A percentile compares a stretch with the other conserved stretches of the same genome.
These are phyloP conservation scores for Lampris megalopsis DNA, from an alignment of 2,113 vertebrate species.

Conservation along the genomic window DNA sequence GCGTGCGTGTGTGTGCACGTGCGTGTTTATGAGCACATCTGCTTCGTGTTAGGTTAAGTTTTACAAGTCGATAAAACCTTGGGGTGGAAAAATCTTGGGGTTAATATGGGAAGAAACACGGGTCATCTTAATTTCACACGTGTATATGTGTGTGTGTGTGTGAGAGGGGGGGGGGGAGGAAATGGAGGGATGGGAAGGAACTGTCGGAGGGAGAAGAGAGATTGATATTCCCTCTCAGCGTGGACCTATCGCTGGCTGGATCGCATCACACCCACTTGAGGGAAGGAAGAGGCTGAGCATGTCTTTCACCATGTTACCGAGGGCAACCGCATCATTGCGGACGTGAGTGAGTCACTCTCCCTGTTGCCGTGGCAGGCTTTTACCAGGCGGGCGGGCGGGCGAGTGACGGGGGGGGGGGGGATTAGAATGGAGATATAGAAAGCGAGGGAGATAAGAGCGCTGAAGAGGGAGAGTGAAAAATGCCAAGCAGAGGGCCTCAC, in stretches of 20 bases:
- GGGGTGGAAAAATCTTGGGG: too few relatives aligned
- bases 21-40: background rate
- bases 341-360: conserved; percentile 32
- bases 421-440: background rate
- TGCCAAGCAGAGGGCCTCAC: too few relatives aligned
- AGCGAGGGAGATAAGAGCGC: background rate
- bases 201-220: too few relatives aligned
- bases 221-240: too few relatives aligned
- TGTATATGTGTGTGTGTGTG: too few relatives aligned
- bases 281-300: background rate
- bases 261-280: background rate
- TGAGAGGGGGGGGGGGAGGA: too few relatives aligned
- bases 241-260: too few relatives aligned
- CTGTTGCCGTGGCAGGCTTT: conserved; percentile 9
- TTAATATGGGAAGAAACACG: too few relatives aligned
- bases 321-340: conserved; percentile 13
- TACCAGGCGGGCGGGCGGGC: background rate
- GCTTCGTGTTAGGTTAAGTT: background rate
- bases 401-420: background rate
- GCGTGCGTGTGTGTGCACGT: background rate
- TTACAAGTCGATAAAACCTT: background rate
- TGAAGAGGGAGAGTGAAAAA: too few relatives aligned
- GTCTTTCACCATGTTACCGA: conserved; percentile 7
- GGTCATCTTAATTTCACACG: too few relatives aligned
- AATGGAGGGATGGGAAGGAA: too few relatives aligned